Evolutionary conservation across 2,888 invertebrate genomes (phyloP).

Genomic region (Stenichneumon culpator): DNA sequence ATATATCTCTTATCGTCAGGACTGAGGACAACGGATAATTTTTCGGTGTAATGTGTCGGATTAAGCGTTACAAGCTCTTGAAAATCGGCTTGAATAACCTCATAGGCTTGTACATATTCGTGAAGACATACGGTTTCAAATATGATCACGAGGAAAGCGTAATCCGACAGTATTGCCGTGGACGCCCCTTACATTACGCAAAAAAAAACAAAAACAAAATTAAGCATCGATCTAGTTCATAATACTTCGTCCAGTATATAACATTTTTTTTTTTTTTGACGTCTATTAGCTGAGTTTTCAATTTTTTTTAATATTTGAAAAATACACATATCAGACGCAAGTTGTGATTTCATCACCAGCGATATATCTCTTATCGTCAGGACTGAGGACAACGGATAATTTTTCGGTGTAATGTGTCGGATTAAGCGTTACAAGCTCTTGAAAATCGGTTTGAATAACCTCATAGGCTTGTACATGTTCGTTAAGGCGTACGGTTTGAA

Average conservation of each 20-base stretch:
- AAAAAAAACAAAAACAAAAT: not conserved
- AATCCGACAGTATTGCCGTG: not conserved
- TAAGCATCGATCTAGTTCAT: not conserved
- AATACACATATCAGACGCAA: not conserved
- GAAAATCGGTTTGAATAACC: not conserved
- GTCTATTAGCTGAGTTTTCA: too few species aligned
- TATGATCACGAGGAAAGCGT: slow-evolving; percentile 7
- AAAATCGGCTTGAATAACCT: not conserved
- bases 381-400: slow-evolving; percentile 12
- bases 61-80: not conserved
- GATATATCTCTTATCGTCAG: slow-evolving; percentile 14
- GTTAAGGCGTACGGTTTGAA: slow-evolving; percentile 14
- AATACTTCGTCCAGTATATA: not conserved
- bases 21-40: slow-evolving; percentile 5
- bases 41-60: not conserved
- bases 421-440: not conserved
- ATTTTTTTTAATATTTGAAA: not conserved
- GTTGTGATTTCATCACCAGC: not conserved
- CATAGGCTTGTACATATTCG: slow-evolving; percentile 28
- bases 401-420: not conserved
- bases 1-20: slow-evolving; percentile 8
- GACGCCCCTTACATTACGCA: not conserved
- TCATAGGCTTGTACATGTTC: slow-evolving; percentile 35
- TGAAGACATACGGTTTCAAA: slow-evolving; percentile 17
- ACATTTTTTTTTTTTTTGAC: too few species aligned